Base-by-base conservation (phyloP, 2,797 vertebrate genomes). In the Peromyscus eremicus region DNA sequence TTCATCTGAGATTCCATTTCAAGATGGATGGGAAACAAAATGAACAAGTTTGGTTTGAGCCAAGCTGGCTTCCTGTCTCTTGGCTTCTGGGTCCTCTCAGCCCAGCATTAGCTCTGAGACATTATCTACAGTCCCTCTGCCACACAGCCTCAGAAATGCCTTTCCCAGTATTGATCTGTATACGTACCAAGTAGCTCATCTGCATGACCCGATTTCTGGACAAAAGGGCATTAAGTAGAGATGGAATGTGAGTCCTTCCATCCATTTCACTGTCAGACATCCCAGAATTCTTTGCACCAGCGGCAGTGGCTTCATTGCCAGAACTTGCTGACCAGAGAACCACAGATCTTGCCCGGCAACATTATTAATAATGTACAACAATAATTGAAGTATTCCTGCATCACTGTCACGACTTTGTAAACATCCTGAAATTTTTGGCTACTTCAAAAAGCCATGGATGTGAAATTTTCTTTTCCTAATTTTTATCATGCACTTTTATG, bases 131-230 rank as follows among this genome's bases (percentile, higher is more conserved):
- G 86, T 91, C 70, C 82, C 66, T 94, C 91, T 94, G 98, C 95
- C 68, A 62, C 55, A 95, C 94, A 95, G 88, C 84, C 73, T 97
- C 89, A 91, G 37, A 95, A 94, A 92, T 68, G 91, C 49, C 64
- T 97, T 95, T 96, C 70, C 76, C 29, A 76, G 80, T 97, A 97
- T 97, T 94, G 95, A 97, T 96, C 92, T 92, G 87, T 93, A 98
- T 98, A 98, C 98, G 49, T 98, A 98, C 98, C 98, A 98, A 98
- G 97, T 98, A 98, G 97, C 87, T 98, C 95, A 98, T 97, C 96
- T 98, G 98, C 97, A 98, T 95, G 97, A 95, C 97, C 52, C 95
- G 97, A 90, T 98, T 98, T 98, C 97, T 96, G 98, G 96, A 97
- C 95, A 95, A 95, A 98, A 98, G 96, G 94, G 84, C 97, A 98